A percentile compares a stretch with the other conserved stretches of the same genome.
phyloP scores from a whole-genome alignment of 2,113 vertebrate species.

The Lontra canadensis region DNA sequence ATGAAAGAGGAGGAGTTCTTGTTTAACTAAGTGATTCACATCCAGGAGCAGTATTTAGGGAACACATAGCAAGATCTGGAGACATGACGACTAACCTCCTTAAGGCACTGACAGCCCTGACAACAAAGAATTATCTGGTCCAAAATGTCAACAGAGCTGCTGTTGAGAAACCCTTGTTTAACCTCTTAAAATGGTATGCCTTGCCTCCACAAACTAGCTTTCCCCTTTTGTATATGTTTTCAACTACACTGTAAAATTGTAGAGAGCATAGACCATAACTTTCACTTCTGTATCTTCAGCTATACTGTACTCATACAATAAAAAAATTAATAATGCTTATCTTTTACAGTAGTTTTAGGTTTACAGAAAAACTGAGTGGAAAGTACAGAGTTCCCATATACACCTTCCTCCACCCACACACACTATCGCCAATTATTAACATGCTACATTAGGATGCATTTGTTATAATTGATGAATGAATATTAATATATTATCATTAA shows the following conservation, averaged over 20 bases:
- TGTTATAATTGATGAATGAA: neutral
- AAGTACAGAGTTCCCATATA: neutral
- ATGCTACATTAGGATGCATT: neutral
- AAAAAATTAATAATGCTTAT: neutral
- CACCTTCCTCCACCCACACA: neutral
- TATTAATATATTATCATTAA: neutral
- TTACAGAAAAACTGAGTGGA: constrained; percentile 27
- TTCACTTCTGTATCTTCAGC: neutral
- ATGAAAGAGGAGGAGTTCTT: neutral
- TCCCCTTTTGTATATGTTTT: neutral
- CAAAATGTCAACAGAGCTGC: neutral
- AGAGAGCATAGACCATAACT: neutral
- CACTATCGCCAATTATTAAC: neutral
- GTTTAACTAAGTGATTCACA: neutral
- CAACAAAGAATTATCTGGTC: neutral
- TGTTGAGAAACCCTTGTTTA: neutral
- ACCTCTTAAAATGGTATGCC: neutral
- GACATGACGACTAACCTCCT: neutral
- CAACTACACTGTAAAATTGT: constrained; percentile 18
- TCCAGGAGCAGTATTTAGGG: neutral
- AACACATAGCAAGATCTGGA: neutral
- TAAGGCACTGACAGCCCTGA: neutral
- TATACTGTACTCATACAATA: neutral
- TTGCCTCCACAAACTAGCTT: neutral
- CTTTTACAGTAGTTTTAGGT: neutral